A percentile compares a stretch with the other conserved stretches of the same genome.
These are phyloP conservation scores for Bursaphelenchus okinawaensis DNA, from an alignment of 2,888 invertebrate species.

Conservation along the genomic window DNA sequence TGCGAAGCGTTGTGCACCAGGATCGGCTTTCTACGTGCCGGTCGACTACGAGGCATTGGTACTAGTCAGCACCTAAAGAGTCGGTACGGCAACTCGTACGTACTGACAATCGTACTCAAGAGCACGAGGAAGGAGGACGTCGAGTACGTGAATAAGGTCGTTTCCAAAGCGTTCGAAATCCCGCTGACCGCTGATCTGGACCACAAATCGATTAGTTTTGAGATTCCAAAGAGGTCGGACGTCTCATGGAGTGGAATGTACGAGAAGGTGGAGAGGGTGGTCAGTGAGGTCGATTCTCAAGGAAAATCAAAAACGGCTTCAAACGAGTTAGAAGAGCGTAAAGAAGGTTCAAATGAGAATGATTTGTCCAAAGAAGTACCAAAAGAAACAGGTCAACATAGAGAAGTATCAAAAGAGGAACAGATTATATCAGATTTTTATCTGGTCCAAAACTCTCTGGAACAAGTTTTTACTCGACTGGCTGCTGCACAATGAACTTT, in stretches of 20 bases:
- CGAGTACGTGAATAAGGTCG: background rate
- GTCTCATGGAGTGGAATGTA: background rate
- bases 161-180: background rate
- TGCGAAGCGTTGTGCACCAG: slow-evolving; percentile 33
- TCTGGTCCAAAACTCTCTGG: too few species aligned
- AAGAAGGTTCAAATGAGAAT: too few species aligned
- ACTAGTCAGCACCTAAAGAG: slow-evolving; percentile 30
- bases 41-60: slow-evolving; percentile 24
- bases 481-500: too few species aligned
- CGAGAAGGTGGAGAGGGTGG: background rate
- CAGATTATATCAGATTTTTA: too few species aligned
- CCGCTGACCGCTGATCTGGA: too few species aligned
- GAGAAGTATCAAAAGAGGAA: too few species aligned
- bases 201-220: too few species aligned
- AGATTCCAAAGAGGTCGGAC: background rate
- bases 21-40: slow-evolving; percentile 26
- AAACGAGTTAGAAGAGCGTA: too few species aligned
- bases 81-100: slow-evolving; percentile 6
- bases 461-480: too few species aligned
- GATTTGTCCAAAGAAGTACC: too few species aligned
- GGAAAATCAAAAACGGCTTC: too few species aligned
- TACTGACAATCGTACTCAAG: slow-evolving; percentile 6
- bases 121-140: background rate
- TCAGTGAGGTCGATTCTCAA: background rate
- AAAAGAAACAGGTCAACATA: too few species aligned